These are phyloP conservation scores for Zoanthus sansibaricus DNA, from an alignment of 92 coral and sea anemone genomes.

Conservation along the genomic window DNA sequence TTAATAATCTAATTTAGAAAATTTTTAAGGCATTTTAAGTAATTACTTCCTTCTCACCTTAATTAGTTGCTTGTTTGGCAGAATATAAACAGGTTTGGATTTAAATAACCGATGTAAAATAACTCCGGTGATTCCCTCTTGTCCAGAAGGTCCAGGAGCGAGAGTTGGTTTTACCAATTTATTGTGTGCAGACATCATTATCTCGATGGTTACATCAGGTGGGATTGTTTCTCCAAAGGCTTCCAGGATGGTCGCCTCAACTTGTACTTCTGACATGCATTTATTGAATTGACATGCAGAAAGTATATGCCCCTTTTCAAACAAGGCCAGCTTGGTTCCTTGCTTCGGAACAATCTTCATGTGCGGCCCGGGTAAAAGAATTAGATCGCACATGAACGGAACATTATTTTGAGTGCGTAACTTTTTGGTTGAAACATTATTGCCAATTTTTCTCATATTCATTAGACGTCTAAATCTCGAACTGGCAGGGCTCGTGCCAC, in stretches of 20 bases:
- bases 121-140: slow-evolving; percentile 26
- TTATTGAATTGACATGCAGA: slow-evolving; percentile 38
- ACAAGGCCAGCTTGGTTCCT: slow-evolving; percentile 27
- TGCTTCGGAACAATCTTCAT: slow-evolving; percentile 16
- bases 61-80: slow-evolving; percentile 15
- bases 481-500: slow-evolving; percentile 5
- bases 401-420: slow-evolving; percentile 8
- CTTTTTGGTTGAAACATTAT: slow-evolving; percentile 18
- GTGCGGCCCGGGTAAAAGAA: slow-evolving; percentile 23
- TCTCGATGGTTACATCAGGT: slow-evolving; percentile 10
- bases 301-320: slow-evolving; percentile 21
- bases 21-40: too few relatives aligned
- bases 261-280: slow-evolving; percentile 32
- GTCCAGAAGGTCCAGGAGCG: slow-evolving; percentile 38
- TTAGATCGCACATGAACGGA: slow-evolving; percentile 21
- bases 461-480: slow-evolving; percentile 21
- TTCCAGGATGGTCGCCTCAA: slow-evolving; percentile 25
- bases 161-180: slow-evolving; percentile 23
- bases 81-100: slow-evolving; percentile 28
- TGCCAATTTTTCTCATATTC: slow-evolving; percentile 15
- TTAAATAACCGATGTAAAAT: slow-evolving; percentile 11
- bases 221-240: slow-evolving; percentile 23
- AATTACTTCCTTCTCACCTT: background rate
- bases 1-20: too few relatives aligned
- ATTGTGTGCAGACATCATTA: slow-evolving; percentile 30